Percentiles rank a stretch among this genome's conserved stretches.
Conservation (phyloP, 2,113 vertebrate species). For the Saguinus midas region DNA sequence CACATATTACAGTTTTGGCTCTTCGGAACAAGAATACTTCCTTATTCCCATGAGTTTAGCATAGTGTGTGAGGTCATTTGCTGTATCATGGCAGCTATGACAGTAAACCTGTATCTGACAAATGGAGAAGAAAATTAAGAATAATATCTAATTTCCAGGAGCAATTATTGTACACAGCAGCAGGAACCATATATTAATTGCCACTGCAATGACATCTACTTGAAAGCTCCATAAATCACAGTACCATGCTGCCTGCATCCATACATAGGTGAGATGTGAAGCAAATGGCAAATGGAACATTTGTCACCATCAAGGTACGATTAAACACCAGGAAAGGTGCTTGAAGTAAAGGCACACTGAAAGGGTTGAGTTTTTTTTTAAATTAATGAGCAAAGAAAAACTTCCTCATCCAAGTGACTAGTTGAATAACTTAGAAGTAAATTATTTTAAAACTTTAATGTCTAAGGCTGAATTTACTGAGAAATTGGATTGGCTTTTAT, state of each 20-base stretch:
- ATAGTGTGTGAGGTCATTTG: conserved; percentile 76
- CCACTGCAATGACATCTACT: conserved; percentile 72
- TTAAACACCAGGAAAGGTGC: conserved; percentile 62
- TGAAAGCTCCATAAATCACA: conserved; percentile 84
- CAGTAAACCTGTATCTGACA: conserved; percentile 80
- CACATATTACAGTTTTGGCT: neutral
- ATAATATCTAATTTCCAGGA: conserved; percentile 84
- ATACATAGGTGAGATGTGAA: conserved; percentile 37
- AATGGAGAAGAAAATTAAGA: conserved; percentile 86
- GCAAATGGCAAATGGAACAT: conserved; percentile 64
- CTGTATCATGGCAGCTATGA: conserved; percentile 78
- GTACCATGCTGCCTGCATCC: conserved; percentile 53
- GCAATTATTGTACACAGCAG: conserved; percentile 82
- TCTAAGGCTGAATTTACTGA: conserved; percentile 1
- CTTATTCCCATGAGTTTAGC: conserved; percentile 46
- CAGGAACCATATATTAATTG: conserved; percentile 82
- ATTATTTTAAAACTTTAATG: neutral
- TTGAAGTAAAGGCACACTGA: conserved; percentile 39
- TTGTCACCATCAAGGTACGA: conserved; percentile 70
- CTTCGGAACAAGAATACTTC: neutral
- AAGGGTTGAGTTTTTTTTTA: conserved; percentile 3
- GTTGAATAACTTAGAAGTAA: conserved; percentile 24
- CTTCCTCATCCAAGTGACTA: conserved; percentile 50
- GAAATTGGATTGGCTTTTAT: neutral
- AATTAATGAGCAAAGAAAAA: conserved; percentile 49